Evolutionary conservation across 2,888 invertebrate species (phyloP), one percentile per base, ranked within the genome.

Genomic region (Drosophila rellima): DNA sequence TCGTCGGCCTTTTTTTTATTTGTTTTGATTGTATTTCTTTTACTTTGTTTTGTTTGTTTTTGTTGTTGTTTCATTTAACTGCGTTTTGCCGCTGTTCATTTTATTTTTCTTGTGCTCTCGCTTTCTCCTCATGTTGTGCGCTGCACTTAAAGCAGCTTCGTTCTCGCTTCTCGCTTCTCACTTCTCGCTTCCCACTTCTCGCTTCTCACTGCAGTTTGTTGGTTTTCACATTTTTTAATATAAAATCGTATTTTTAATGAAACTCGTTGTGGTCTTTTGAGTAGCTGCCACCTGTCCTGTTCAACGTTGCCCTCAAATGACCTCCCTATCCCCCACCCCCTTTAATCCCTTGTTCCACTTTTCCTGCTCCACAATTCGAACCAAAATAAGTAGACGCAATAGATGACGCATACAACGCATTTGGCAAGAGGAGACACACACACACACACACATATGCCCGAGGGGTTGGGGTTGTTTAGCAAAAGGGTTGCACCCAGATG

Each of bases 321-420:
- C n/a, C 6, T n/a, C 13, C 17, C 13, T 17, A n/a, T n/a, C n/a
- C n/a, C 8, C 18, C n/a, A 2, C 11, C 4, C 3, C 47, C 13
- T 6, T 17, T 15, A 18, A 20, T 18, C 2, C 13, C 37, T 4
- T 35, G 8, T 11, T 3, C 39, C 15, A 7, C 29, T 3, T 13
- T 13, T 26, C 29, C 29, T n/a, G 8, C 17, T 13, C 11, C 29
- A 13, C 18, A n/a, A 39, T 44, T 29, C 29, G 33, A 50, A 52
- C 68, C 86, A 69, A 88, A 85, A 87, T 83, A 82, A 82, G 85
- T 80, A 85, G 74, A 88, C 69, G 80, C 81, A 88, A 86, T 84
- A 84, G 86, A 84, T 85, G 85, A 88, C 79, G 87, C 80, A 80
- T 80, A 70, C 59, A 54, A 74, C 74, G 79, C 79, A 78, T 64